Base-by-base conservation (phyloP, 2,888 invertebrate genomes). In the Ceratothoa steindachneri region DNA sequence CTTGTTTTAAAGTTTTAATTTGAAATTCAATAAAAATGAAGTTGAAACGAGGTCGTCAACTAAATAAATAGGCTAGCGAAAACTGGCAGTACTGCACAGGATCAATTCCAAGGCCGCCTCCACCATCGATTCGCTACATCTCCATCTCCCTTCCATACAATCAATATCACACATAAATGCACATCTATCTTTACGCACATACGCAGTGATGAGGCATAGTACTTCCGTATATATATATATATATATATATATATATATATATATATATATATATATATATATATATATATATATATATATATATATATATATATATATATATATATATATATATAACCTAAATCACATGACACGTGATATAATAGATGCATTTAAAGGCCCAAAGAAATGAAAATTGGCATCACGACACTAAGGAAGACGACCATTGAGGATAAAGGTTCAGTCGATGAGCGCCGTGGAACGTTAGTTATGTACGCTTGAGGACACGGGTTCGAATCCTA, bases 51-150 rank as follows among this genome's bases (percentile, higher is more conserved):
- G n/a, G n/a, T n/a, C n/a, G n/a, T 15, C 60, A 60, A 60, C 12
- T 60, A 60, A 60, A 24, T 60, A 60, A 60, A 22, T 12, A 24
- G n/a, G 19, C 60, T 60, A 24, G 60, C 60, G 60, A 60, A 24
- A 60, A 60, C 60, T 60, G 60, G 60, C 60, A 60, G 22, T 60
- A 60, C 60, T 24, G 19, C 19, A 24, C 24, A 24, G 27, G 60
- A 60, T 60, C 60, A 60, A 60, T 60, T 60, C 60, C 60, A 60
- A 60, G 60, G 60, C 60, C 60, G 22, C 27, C 67, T 30, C 67
- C 22, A 29, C 31, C 31, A 29, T 67, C 75, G 69, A 64, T 71
- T 71, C 30, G 29, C 67, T 67, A 29, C 31, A 29, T 67, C 67
- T 67, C 67, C 31, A 29, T 67, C 67, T 29, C 67, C 15, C 67